Conservation (phyloP, 2,888 invertebrate genomes). For the Diachrysia chrysitis region DNA sequence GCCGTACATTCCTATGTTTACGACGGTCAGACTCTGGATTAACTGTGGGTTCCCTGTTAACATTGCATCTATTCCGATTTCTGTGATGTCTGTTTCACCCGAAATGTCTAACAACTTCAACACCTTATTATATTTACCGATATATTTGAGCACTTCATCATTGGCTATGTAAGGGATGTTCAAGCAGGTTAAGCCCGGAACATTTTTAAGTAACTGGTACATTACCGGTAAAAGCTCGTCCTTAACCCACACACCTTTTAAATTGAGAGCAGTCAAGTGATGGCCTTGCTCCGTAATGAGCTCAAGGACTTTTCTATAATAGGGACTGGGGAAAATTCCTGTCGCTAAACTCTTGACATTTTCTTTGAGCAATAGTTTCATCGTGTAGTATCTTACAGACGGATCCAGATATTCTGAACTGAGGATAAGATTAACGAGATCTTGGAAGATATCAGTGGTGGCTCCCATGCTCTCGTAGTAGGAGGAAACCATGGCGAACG, state of each 20-base stretch:
- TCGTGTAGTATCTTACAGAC: conserved; percentile 90
- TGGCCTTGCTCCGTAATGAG: conserved; percentile 91
- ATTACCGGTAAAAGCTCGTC: conserved; percentile 91
- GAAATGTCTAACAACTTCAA: conserved; percentile 91
- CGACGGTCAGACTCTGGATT: conserved; percentile 88
- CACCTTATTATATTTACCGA: conserved; percentile 87
- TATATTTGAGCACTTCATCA: conserved; percentile 91
- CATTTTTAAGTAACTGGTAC: conserved; percentile 89
- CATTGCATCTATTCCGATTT: conserved; percentile 90
- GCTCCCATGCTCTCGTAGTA: conserved; percentile 90
- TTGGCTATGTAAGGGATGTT: conserved; percentile 92
- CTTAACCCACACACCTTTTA: conserved; percentile 93
- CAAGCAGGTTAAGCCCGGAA: conserved; percentile 89
- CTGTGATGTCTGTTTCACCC: conserved; percentile 92
- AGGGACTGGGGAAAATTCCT: conserved; percentile 92
- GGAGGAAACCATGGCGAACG: conserved; percentile 90
- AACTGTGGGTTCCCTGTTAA: conserved; percentile 86
- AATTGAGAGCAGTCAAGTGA: conserved; percentile 90
- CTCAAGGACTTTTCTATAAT: conserved; percentile 91
- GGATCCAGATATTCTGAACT: conserved; percentile 91
- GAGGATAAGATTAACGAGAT: conserved; percentile 91
- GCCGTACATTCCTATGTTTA: conserved; percentile 92
- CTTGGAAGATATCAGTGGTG: conserved; percentile 92
- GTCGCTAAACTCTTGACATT: conserved; percentile 91
- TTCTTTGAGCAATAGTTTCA: conserved; percentile 90